These are phyloP conservation scores for Styela plicata DNA, from an alignment of 23 tunicate species.

Conservation along the genomic window DNA sequence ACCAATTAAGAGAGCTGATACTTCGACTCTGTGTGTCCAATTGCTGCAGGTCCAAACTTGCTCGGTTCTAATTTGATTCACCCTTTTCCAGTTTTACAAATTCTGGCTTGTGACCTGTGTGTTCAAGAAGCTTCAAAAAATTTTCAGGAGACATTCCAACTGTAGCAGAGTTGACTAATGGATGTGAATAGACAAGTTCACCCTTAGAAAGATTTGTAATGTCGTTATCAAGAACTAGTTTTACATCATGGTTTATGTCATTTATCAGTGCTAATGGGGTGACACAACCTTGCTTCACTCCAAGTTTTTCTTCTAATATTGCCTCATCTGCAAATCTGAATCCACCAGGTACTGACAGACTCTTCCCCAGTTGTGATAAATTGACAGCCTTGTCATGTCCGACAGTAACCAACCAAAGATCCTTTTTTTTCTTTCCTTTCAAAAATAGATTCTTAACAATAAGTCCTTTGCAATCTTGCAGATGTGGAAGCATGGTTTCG, in stretches of 20 bases:
- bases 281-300: conserved; percentile 83
- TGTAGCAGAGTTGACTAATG: conserved; percentile 70
- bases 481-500: conserved; percentile 86
- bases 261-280: conserved; percentile 64
- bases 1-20: background rate
- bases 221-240: conserved; percentile 44
- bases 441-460: conserved; percentile 80
- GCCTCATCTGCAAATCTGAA: conserved; percentile 85
- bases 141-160: conserved; percentile 53
- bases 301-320: conserved; percentile 56
- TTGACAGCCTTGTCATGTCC: conserved; percentile 47
- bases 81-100: conserved; percentile 11
- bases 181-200: conserved; percentile 74
- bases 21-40: no score
- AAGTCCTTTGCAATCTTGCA: conserved; percentile 52
- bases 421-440: conserved; percentile 83
- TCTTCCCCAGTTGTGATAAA: conserved; percentile 50
- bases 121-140: conserved; percentile 47
- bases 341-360: conserved; percentile 53
- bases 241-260: conserved; percentile 49
- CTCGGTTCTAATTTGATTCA: no score
- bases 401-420: conserved; percentile 72
- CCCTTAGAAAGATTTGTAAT: conserved; percentile 31
- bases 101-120: conserved; percentile 55
- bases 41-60: no score